A percentile compares a stretch with the other conserved stretches of the same genome.
These are phyloP conservation scores for Tilapia sparmanii DNA, from an alignment of 2,113 vertebrate genomes.

Conservation along the genomic window DNA sequence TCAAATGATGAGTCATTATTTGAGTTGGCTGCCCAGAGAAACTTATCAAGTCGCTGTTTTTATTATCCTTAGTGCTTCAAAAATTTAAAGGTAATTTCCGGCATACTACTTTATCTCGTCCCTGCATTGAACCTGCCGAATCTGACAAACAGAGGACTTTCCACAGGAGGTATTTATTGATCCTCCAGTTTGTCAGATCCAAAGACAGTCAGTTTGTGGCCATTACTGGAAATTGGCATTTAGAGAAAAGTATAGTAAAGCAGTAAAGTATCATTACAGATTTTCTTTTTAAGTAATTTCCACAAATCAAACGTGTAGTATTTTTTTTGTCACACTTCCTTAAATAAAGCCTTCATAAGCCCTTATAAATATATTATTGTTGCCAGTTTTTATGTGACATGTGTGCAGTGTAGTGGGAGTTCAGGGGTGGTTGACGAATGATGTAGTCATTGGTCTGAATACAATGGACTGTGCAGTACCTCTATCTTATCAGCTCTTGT, in stretches of 20 bases:
- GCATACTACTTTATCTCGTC: neutral
- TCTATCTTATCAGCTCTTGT: neutral
- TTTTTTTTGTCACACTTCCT: neutral
- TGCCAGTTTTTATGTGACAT: neutral
- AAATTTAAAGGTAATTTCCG: slow-evolving; percentile 21
- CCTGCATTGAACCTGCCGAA: neutral
- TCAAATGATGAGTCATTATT: slow-evolving; percentile 8
- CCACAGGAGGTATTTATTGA: neutral
- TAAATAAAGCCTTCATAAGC: neutral
- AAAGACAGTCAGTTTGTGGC: neutral
- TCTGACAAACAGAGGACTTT: neutral
- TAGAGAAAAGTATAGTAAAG: neutral
- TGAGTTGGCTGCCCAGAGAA: slow-evolving; percentile 4
- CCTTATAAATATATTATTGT: neutral
- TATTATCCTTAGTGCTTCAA: neutral
- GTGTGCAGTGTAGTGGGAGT: neutral
- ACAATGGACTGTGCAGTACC: neutral
- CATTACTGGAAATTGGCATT: neutral
- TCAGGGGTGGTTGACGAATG: neutral
- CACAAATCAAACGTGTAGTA: neutral
- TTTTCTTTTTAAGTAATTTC: neutral
- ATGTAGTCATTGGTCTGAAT: neutral
- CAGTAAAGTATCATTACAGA: neutral
- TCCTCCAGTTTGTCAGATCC: neutral
- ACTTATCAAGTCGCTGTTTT: slow-evolving; percentile 9